Percentiles rank a stretch among this genome's conserved stretches.
These are phyloP conservation scores for Pygoscelis antarcticus DNA, from an alignment of 2,113 vertebrate species.

Conservation along the genomic window DNA sequence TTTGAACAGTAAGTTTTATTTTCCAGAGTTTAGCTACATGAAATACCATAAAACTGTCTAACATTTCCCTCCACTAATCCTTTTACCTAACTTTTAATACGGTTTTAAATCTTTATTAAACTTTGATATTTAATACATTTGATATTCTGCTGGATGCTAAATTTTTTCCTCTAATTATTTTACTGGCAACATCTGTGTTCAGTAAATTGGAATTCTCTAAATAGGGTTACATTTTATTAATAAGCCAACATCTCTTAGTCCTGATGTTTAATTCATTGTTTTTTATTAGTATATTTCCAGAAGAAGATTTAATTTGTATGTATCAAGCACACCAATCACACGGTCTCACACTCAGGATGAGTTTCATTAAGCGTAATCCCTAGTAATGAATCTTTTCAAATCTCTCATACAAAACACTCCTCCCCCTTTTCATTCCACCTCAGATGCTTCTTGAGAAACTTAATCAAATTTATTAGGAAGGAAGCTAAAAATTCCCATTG, in stretches of 20 bases:
- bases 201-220: conserved; percentile 71
- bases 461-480: conserved; percentile 47
- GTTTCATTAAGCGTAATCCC: conserved; percentile 73
- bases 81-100: conserved; percentile 56
- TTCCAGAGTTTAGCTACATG: background rate
- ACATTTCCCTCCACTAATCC: conserved; percentile 41
- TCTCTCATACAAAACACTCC: conserved; percentile 52
- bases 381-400: conserved; percentile 73
- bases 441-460: conserved; percentile 38
- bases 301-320: conserved; percentile 75
- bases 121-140: conserved; percentile 69
- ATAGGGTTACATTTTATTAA: conserved; percentile 73
- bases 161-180: conserved; percentile 71
- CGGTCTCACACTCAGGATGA: conserved; percentile 51
- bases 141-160: conserved; percentile 53
- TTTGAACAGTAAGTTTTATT: background rate
- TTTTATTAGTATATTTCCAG: conserved; percentile 72
- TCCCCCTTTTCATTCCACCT: conserved; percentile 41
- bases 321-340: conserved; percentile 68
- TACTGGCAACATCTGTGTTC: conserved; percentile 65
- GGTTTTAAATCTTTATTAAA: conserved; percentile 56
- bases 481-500: background rate
- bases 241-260: conserved; percentile 63
- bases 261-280: conserved; percentile 78
- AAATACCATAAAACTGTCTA: background rate